Evolutionary conservation across 2,113 vertebrate species (phyloP), one percentile per base, ranked within the genome.

Genomic region (Vicugna pacos): DNA sequence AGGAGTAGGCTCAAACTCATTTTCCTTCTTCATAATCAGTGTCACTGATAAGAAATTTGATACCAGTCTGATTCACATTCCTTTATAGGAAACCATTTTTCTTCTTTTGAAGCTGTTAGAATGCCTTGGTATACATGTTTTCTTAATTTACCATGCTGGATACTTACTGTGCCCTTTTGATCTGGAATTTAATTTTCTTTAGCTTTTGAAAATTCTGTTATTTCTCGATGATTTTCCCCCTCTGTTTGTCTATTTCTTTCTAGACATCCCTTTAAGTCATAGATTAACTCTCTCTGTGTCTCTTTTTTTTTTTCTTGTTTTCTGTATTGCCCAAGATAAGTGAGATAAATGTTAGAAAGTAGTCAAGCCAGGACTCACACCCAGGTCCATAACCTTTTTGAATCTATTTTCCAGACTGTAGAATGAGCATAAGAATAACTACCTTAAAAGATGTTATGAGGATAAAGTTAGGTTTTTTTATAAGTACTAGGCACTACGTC

Each of bases 181-280:
- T 75, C 70, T 92, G 56, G 52, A 86, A 82, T 69, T 87, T 82
- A 82, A 20, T 87, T 91, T 91, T 80, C 19, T 92, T 80, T 20
- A 81, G 16, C 52, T 87, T 95, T 91, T 87, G 32, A 65, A 92
- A 87, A 93, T 87, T 56, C n/a, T 70, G 11, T 92, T 73, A 80
- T 52, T 80, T 86, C 5, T 92, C 54, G 50, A 84, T 60, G 10
- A 52, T 76, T 38, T 65, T 89, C 58, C 72, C 30, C 12, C 20
- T 83, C 11, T 46, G 6, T 76, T 83, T 82, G 83, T 65, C 26
- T 82, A 0, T 76, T 90, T 72, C 26, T 88, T 87, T 85, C n/a
- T 52, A 80, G 38, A 72, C 5, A 12, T 89, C 46, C 12, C n/a
- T 79, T 76, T 76, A 87, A 50, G 11, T 87, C 60, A 77, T 58